Evolutionary conservation across 1,140 invertebrate species (phyloP).

Genomic region (Orius laevigatus): DNA sequence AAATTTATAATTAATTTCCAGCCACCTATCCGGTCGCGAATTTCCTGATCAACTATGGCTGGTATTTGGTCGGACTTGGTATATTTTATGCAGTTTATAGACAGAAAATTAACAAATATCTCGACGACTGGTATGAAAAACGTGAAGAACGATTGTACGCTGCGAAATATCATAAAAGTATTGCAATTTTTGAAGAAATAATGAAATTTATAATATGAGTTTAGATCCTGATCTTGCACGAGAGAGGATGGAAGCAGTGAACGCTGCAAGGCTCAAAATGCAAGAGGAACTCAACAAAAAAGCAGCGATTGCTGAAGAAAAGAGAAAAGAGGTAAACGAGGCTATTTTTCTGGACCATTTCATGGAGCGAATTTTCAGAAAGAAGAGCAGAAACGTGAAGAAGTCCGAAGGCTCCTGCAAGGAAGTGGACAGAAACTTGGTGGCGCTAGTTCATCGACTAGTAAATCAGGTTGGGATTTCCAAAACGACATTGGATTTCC

Average conservation of each 20-base stretch:
- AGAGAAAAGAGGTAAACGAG: constrained; percentile 20
- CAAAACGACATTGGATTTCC: too few species aligned
- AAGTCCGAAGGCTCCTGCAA: too few species aligned
- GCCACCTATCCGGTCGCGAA: constrained; percentile 1
- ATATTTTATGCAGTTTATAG: constrained; percentile 6
- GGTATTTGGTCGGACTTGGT: constrained; percentile 8
- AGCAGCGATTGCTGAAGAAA: constrained; percentile 16
- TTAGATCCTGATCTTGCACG: constrained; percentile 19
- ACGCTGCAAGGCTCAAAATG: constrained; percentile 18
- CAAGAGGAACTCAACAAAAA: constrained; percentile 20
- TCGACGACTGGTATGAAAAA: constrained; percentile 11
- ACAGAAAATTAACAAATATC: constrained; percentile 8
- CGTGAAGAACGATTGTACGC: constrained; percentile 10
- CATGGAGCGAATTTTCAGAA: too few species aligned
- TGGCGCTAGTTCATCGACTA: too few species aligned
- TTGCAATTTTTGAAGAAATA: constrained; percentile 5
- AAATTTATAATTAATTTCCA: not conserved
- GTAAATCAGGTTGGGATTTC: too few species aligned
- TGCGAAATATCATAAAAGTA: constrained; percentile 18
- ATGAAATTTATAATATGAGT: constrained; percentile 5
- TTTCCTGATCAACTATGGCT: constrained; percentile 13
- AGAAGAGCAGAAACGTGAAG: too few species aligned
- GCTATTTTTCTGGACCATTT: too few species aligned
- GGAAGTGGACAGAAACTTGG: too few species aligned
- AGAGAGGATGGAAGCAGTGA: constrained; percentile 14